phyloP scores from a whole-genome alignment of 1,140 invertebrate species.

The Drosophila teissieri region DNA sequence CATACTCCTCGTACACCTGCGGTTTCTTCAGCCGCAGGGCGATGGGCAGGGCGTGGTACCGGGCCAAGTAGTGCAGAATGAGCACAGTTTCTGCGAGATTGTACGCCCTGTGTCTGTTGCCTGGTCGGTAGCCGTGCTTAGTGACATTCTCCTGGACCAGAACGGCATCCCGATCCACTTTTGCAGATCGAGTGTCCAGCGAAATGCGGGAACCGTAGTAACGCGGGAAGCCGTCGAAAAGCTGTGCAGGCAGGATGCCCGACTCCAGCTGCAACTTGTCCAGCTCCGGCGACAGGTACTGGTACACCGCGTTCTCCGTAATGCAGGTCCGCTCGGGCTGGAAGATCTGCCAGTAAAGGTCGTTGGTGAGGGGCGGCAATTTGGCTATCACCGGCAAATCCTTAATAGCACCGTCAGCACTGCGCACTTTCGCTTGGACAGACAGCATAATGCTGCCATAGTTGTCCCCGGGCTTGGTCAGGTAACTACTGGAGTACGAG shows the following conservation, averaged over 20 bases:
- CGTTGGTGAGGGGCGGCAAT: conserved; percentile 86
- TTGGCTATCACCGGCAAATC: conserved; percentile 86
- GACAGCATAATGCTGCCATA: conserved; percentile 87
- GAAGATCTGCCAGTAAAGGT: conserved; percentile 86
- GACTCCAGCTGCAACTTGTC: conserved; percentile 85
- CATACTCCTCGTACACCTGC: conserved; percentile 85
- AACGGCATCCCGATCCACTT: conserved; percentile 86
- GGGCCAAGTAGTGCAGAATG: conserved; percentile 85
- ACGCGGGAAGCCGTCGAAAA: conserved; percentile 85
- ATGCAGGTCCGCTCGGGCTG: conserved; percentile 86
- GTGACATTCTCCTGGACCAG: conserved; percentile 87
- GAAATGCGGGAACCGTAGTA: conserved; percentile 86
- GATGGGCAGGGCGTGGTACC: conserved; percentile 87
- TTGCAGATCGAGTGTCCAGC: conserved; percentile 72
- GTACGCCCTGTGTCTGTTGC: conserved; percentile 85
- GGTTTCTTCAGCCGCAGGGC: conserved; percentile 86
- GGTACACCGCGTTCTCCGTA: conserved; percentile 87
- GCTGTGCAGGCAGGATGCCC: conserved; percentile 77
- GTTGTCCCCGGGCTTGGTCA: conserved; percentile 87
- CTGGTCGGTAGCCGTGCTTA: conserved; percentile 84
- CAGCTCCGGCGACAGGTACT: conserved; percentile 85
- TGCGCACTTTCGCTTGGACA: conserved; percentile 73
- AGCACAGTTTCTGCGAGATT: conserved; percentile 85
- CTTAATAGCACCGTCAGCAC: conserved; percentile 61
- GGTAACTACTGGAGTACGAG: conserved; percentile 58